A percentile compares a stretch with the other conserved stretches of the same genome.
phyloP scores from a whole-genome alignment of 53 echinoderm and acorn worm species.

The Zoroaster sp. region DNA sequence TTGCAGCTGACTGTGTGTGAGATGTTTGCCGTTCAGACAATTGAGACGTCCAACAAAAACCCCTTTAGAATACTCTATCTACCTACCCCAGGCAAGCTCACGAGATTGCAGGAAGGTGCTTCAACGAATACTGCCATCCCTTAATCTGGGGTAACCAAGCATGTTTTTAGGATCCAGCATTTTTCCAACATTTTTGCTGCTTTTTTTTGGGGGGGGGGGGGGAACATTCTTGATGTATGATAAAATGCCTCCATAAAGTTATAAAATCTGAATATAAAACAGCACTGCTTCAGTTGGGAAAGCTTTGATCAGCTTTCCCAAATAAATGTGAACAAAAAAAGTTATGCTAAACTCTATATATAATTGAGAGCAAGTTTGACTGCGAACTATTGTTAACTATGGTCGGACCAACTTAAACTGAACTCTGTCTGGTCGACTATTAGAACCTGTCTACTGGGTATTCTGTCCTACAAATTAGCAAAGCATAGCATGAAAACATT shows the following conservation, averaged over 20 bases:
- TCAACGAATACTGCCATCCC: not conserved
- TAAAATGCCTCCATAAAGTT: constrained; percentile 32
- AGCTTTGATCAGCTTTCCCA: not conserved
- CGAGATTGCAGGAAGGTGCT: not conserved
- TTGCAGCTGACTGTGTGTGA: not conserved
- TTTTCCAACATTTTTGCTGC: not conserved
- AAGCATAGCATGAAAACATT: no score
- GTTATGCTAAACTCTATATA: no score
- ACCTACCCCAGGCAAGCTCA: not conserved
- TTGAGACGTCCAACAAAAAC: not conserved
- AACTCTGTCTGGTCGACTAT: no score
- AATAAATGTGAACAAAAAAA: no score
- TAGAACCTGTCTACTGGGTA: no score
- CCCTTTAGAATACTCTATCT: not conserved
- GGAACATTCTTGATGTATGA: constrained; percentile 35
- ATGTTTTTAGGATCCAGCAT: not conserved
- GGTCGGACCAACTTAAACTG: no score
- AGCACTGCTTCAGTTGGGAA: not conserved
- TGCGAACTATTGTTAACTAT: no score
- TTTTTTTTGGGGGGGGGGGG: not conserved
- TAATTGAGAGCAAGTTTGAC: no score
- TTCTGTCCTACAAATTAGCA: no score
- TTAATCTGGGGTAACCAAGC: not conserved
- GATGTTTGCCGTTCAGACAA: constrained; percentile 31
- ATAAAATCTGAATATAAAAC: not conserved